phyloP scores from a whole-genome alignment of 2,888 invertebrate species.

The Polia nebulosa region DNA sequence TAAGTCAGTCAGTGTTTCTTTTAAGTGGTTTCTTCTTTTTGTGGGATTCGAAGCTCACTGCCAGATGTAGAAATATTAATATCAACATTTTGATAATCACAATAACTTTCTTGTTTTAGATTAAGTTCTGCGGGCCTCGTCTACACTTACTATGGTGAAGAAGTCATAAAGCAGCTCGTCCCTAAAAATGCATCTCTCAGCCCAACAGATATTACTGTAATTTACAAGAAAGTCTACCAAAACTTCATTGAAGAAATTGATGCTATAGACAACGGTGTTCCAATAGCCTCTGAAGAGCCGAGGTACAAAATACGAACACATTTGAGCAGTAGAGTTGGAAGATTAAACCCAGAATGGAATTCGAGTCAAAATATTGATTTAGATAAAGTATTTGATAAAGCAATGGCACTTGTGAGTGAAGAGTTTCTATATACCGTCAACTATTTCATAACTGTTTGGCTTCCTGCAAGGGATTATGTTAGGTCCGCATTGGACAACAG shows the following conservation, averaged over 20 bases:
- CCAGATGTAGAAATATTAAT: too few species aligned
- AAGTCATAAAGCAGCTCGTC: constrained; percentile 92
- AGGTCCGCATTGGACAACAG: constrained; percentile 93
- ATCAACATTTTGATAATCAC: neutral
- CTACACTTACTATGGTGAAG: constrained; percentile 97
- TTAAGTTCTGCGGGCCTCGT: constrained; percentile 98
- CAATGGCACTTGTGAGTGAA: constrained; percentile 94
- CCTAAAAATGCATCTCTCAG: constrained; percentile 82
- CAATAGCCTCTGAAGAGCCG: constrained; percentile 94
- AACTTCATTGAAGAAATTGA: constrained; percentile 98
- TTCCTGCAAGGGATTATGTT: constrained; percentile 96
- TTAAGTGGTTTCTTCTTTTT: too few species aligned
- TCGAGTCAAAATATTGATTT: constrained; percentile 87
- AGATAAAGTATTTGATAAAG: constrained; percentile 93
- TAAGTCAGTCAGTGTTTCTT: too few species aligned
- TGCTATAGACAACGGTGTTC: constrained; percentile 99
- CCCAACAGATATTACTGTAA: constrained; percentile 87
- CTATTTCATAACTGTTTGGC: constrained; percentile 93
- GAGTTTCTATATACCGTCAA: constrained; percentile 95
- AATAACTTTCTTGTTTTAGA: constrained; percentile 86
- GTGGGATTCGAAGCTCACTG: too few species aligned
- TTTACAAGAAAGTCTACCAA: constrained; percentile 95
- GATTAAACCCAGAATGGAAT: constrained; percentile 97
- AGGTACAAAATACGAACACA: constrained; percentile 95
- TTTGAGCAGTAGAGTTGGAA: constrained; percentile 94